Percentiles rank a stretch among this genome's conserved stretches.
Conservation (phyloP, 2,888 invertebrate species). For the Atrina japonica region DNA sequence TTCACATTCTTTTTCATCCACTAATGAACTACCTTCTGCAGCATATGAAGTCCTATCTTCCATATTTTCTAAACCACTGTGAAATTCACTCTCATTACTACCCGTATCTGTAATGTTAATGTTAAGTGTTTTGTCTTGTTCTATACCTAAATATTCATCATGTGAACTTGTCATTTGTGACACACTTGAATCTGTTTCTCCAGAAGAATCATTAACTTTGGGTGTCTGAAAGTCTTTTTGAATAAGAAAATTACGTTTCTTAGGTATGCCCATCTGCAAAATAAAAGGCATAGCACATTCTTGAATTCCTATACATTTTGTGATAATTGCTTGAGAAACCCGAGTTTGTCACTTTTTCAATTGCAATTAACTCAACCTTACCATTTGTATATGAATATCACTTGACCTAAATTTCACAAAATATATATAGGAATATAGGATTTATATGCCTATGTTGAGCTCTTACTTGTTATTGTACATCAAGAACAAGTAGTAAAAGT, state of each 20-base stretch:
- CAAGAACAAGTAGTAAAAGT: no score
- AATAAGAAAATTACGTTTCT: slow-evolving; percentile 5
- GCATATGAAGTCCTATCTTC: slow-evolving; percentile 16
- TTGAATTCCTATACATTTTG: no score
- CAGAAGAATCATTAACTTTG: slow-evolving; percentile 14
- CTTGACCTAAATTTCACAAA: no score
- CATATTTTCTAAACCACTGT: slow-evolving; percentile 11
- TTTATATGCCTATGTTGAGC: no score
- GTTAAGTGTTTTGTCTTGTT: slow-evolving; percentile 12
- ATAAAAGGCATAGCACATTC: no score
- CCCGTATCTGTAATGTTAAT: slow-evolving; percentile 17
- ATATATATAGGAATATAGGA: no score
- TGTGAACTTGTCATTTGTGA: not conserved
- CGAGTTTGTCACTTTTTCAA: no score
- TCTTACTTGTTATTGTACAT: no score
- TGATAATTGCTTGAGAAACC: no score
- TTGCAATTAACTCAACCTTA: no score
- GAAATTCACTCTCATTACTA: slow-evolving; percentile 6
- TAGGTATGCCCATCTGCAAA: slow-evolving; percentile 20
- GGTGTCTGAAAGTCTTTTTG: not conserved
- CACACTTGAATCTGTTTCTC: slow-evolving; percentile 3
- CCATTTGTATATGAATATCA: no score
- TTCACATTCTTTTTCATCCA: slow-evolving; percentile 19
- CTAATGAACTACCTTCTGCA: not conserved
- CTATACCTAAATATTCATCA: slow-evolving; percentile 11